These are phyloP conservation scores for Drosophila putrida DNA, from an alignment of 2,888 invertebrate species.

Conservation along the genomic window DNA sequence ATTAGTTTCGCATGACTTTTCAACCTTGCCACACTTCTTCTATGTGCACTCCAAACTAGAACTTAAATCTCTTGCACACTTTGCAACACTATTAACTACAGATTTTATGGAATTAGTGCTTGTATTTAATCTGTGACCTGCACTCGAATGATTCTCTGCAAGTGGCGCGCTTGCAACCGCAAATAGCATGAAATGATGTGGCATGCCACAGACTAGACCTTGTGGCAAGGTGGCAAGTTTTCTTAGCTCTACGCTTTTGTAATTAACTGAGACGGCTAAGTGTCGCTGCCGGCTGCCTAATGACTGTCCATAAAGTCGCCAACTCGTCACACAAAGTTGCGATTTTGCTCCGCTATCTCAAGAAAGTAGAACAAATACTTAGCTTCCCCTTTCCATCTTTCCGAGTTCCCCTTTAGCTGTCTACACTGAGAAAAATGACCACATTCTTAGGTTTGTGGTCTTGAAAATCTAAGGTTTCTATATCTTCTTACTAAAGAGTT, in stretches of 20 bases:
- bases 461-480: too few relatives aligned
- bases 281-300: slow-evolving; percentile 76
- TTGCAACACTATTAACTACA: slow-evolving; percentile 13
- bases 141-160: slow-evolving; percentile 39
- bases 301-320: slow-evolving; percentile 80
- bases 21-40: slow-evolving; percentile 6
- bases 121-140: slow-evolving; percentile 10
- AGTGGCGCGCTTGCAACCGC: slow-evolving; percentile 54
- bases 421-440: too few relatives aligned
- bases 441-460: too few relatives aligned
- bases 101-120: slow-evolving; percentile 10
- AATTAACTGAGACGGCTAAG: slow-evolving; percentile 74
- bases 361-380: slow-evolving; percentile 66
- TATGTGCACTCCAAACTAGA: not conserved
- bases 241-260: slow-evolving; percentile 52
- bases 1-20: not conserved
- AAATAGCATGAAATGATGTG: slow-evolving; percentile 71
- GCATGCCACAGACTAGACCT: slow-evolving; percentile 23
- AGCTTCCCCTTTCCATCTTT: not conserved
- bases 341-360: slow-evolving; percentile 50
- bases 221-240: slow-evolving; percentile 23
- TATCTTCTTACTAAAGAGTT: too few relatives aligned
- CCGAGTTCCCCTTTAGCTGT: slow-evolving; percentile 1
- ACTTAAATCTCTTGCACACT: slow-evolving; percentile 19
- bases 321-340: slow-evolving; percentile 51